Conservation (phyloP, 2,797 vertebrate genomes). For the Bovichtus diacanthus region DNA sequence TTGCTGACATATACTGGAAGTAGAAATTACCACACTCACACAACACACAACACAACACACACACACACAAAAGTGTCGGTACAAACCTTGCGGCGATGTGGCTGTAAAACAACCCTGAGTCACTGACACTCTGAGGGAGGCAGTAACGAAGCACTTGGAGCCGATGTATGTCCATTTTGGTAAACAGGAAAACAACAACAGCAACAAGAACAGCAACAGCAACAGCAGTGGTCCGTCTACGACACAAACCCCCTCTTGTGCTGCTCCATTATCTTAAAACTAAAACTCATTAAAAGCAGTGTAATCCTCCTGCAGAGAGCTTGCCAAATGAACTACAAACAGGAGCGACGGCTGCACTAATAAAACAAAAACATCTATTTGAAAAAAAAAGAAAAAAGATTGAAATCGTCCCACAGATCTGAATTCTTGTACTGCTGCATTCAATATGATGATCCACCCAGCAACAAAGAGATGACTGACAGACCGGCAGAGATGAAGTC, state of each 20-base stretch:
- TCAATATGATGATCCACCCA: slow-evolving; percentile 45
- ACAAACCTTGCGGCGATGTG: slow-evolving; percentile 83
- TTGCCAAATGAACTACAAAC: not conserved
- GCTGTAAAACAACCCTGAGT: slow-evolving; percentile 82
- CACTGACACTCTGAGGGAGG: slow-evolving; percentile 84
- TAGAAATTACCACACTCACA: slow-evolving; percentile 10
- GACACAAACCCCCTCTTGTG: slow-evolving; percentile 23
- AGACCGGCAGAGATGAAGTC: slow-evolving; percentile 77
- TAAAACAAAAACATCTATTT: slow-evolving; percentile 28
- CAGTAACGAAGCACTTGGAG: slow-evolving; percentile 78
- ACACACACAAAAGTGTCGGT: slow-evolving; percentile 5
- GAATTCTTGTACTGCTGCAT: slow-evolving; percentile 35
- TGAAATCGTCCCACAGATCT: slow-evolving; percentile 9
- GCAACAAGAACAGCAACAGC: not conserved
- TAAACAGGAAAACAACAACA: slow-evolving; percentile 17
- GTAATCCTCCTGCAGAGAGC: slow-evolving; percentile 49
- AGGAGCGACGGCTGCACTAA: not conserved
- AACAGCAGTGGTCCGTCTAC: slow-evolving; percentile 21
- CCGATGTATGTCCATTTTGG: slow-evolving; percentile 79
- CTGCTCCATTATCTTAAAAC: slow-evolving; percentile 33
- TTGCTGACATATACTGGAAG: slow-evolving; percentile 15
- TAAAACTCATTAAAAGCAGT: slow-evolving; percentile 34
- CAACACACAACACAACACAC: slow-evolving; percentile 18
- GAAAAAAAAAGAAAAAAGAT: not conserved
- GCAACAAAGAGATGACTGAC: slow-evolving; percentile 78